Percentiles rank a stretch among this genome's conserved stretches.
Conservation (phyloP, 2,888 invertebrate genomes). For the Achlya flavicornis region DNA sequence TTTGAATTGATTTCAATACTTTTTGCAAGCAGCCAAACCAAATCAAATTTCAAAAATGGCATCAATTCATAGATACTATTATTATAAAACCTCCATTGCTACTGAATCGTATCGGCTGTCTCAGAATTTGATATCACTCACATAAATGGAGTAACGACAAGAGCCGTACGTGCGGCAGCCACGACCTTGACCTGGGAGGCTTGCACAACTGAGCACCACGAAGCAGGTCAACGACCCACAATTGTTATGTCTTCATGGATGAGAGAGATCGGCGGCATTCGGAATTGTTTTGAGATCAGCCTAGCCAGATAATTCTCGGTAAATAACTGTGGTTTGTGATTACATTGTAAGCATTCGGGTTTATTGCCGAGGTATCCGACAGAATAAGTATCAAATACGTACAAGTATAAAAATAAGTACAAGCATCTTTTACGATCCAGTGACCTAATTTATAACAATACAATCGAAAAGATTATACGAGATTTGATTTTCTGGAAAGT, state of each 20-base stretch:
- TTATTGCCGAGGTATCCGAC: background rate
- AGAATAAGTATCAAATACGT: too few species aligned
- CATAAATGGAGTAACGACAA: background rate
- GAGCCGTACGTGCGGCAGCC: slow-evolving; percentile 13
- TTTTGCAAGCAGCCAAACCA: too few species aligned
- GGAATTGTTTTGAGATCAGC: slow-evolving; percentile 3
- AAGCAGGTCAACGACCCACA: slow-evolving; percentile 17
- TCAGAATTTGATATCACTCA: background rate
- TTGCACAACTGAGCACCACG: slow-evolving; percentile 21
- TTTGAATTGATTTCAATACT: too few species aligned
- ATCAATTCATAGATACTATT: background rate
- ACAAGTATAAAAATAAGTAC: too few species aligned
- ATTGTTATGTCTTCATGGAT: slow-evolving; percentile 19
- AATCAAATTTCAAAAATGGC: too few species aligned
- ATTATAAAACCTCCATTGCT: background rate
- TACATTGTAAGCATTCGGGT: background rate
- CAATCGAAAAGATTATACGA: background rate
- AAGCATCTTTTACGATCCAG: background rate
- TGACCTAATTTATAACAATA: background rate
- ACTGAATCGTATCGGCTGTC: background rate
- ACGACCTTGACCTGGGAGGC: slow-evolving; percentile 27
- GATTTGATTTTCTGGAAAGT: background rate
- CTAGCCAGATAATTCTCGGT: background rate
- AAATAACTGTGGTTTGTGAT: slow-evolving; percentile 7
- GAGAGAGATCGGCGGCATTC: slow-evolving; percentile 14